A percentile compares a stretch with the other conserved stretches of the same genome.
Evolutionary conservation across 2,113 vertebrate genomes (phyloP).

Genomic region (Rhadina sibilatrix): DNA sequence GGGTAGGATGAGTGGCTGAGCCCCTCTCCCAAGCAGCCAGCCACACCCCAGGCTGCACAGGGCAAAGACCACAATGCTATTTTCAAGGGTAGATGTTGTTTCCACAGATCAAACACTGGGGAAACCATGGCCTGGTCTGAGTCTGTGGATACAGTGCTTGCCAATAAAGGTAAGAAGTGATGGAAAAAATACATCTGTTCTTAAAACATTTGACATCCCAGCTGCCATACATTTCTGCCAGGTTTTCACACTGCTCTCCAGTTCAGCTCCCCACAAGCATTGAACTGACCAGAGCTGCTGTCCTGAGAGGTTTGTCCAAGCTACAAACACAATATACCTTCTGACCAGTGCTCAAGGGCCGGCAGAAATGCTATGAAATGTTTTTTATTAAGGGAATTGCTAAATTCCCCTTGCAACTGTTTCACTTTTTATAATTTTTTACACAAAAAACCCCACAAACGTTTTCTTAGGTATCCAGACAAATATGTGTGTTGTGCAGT

Average conservation of each 20-base stretch:
- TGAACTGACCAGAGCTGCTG: background rate
- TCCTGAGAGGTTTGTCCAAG: background rate
- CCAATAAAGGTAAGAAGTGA: conserved; percentile 85
- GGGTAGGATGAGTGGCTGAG: background rate
- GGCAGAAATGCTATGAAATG: background rate
- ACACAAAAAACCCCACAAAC: background rate
- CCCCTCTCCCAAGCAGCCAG: background rate
- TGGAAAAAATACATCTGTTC: background rate
- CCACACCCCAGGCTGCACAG: background rate
- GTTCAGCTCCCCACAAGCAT: accelerated
- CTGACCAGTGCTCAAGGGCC: background rate
- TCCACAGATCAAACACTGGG: conserved; percentile 81
- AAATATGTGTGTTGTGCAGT: accelerated
- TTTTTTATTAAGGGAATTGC: background rate
- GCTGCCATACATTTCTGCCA: background rate
- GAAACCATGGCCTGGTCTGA: conserved; percentile 83
- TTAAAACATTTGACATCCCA: background rate
- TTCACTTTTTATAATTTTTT: background rate
- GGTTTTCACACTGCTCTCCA: background rate
- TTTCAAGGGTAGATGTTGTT: conserved; percentile 95
- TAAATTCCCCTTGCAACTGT: background rate
- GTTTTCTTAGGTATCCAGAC: background rate
- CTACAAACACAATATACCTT: background rate
- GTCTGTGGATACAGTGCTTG: conserved; percentile 88
- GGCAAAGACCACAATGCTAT: conserved; percentile 85